These are phyloP conservation scores for Trilocha varians DNA, from an alignment of 2,888 invertebrate species.

Conservation along the genomic window DNA sequence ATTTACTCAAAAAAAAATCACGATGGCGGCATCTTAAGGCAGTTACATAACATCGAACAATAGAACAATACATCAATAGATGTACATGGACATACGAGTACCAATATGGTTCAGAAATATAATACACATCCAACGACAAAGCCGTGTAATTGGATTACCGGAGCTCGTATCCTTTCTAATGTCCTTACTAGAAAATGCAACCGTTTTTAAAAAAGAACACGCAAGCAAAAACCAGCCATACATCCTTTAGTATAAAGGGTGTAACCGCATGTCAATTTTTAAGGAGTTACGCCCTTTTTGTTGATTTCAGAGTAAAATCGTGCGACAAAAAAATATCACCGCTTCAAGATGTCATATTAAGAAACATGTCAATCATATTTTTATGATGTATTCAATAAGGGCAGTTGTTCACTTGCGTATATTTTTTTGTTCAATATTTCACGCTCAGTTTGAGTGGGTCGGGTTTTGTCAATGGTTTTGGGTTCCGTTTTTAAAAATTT, in stretches of 20 bases:
- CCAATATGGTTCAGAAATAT: slow-evolving; percentile 48
- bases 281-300: no score
- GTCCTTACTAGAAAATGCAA: slow-evolving; percentile 28
- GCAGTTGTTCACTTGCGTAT: slow-evolving; percentile 63
- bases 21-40: slow-evolving; percentile 39
- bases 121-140: slow-evolving; percentile 69
- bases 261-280: no score
- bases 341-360: slow-evolving; percentile 71
- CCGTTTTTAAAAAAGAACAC: no score
- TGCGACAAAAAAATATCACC: slow-evolving; percentile 72
- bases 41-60: slow-evolving; percentile 42
- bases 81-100: slow-evolving; percentile 27
- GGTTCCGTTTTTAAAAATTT: slow-evolving; percentile 6
- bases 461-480: slow-evolving; percentile 28
- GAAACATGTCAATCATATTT: slow-evolving; percentile 73
- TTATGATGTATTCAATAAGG: slow-evolving; percentile 63
- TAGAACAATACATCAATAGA: slow-evolving; percentile 49
- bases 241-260: no score
- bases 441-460: slow-evolving; percentile 57
- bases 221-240: no score
- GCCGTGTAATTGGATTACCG: slow-evolving; percentile 70
- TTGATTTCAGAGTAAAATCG: slow-evolving; percentile 35
- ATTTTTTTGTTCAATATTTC: slow-evolving; percentile 62
- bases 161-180: slow-evolving; percentile 65
- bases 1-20: no score